These are phyloP conservation scores for Gyps fulvus DNA, from an alignment of 2,113 vertebrate species.

Conservation along the genomic window DNA sequence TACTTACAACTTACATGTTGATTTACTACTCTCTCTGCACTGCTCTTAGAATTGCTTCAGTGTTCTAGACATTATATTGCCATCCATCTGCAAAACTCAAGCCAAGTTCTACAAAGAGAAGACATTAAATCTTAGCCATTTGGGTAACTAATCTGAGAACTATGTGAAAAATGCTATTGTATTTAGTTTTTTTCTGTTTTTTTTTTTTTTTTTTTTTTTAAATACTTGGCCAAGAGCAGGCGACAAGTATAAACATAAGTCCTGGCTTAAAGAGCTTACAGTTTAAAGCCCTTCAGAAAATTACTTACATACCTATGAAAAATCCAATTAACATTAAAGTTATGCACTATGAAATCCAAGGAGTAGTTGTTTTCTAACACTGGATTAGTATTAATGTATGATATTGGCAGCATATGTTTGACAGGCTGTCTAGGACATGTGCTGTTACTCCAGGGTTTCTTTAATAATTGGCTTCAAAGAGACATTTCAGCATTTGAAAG, in stretches of 20 bases:
- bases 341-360: background rate
- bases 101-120: background rate
- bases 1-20: background rate
- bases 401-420: background rate
- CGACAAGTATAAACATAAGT: background rate
- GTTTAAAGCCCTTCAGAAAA: background rate
- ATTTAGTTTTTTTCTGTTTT: background rate
- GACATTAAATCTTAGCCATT: background rate
- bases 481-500: background rate
- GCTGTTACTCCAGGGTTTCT: background rate
- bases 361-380: background rate
- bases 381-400: background rate
- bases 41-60: background rate
- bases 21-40: background rate
- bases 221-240: background rate
- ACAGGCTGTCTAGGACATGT: background rate
- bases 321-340: background rate
- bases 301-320: background rate
- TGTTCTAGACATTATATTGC: background rate
- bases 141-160: background rate
- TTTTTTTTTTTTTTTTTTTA: background rate
- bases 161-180: background rate
- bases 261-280: background rate
- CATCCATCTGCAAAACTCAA: background rate
- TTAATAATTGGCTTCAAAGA: conserved; percentile 5